phyloP scores from a whole-genome alignment of 1,140 invertebrate species.

The Pogonomyrmex californicus region DNA sequence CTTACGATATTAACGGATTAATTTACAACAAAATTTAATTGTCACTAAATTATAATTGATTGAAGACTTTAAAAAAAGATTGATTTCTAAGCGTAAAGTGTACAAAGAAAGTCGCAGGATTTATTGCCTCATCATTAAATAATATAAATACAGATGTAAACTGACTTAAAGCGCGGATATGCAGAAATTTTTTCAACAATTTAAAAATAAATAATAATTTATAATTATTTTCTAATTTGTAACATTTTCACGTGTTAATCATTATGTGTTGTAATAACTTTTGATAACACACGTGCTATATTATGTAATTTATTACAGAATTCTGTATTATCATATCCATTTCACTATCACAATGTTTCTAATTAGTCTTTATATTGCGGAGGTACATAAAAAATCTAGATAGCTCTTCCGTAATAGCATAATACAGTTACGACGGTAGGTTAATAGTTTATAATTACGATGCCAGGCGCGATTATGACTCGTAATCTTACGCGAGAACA shows the following conservation, averaged over 20 bases:
- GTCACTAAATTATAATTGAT: slow-evolving; percentile 31
- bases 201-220: background rate
- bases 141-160: background rate
- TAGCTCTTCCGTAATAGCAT: slow-evolving; percentile 2
- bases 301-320: slow-evolving; percentile 3
- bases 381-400: slow-evolving; percentile 19
- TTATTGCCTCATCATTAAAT: background rate
- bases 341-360: slow-evolving; percentile 5
- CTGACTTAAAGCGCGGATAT: too few relatives aligned
- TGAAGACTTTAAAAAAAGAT: background rate
- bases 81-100: background rate
- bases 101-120: background rate
- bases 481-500: slow-evolving; percentile 31
- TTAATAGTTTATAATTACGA: slow-evolving; percentile 60
- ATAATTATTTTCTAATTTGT: slow-evolving; percentile 10
- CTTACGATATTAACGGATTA: slow-evolving; percentile 7
- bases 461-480: slow-evolving; percentile 1
- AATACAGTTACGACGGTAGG: slow-evolving; percentile 12
- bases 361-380: slow-evolving; percentile 6
- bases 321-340: background rate
- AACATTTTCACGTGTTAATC: background rate
- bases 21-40: slow-evolving; percentile 9
- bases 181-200: background rate
- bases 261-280: background rate
- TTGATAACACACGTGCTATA: background rate